phyloP scores from a whole-genome alignment of 2,797 vertebrate genomes.

The Triplophysa bombifrons region DNA sequence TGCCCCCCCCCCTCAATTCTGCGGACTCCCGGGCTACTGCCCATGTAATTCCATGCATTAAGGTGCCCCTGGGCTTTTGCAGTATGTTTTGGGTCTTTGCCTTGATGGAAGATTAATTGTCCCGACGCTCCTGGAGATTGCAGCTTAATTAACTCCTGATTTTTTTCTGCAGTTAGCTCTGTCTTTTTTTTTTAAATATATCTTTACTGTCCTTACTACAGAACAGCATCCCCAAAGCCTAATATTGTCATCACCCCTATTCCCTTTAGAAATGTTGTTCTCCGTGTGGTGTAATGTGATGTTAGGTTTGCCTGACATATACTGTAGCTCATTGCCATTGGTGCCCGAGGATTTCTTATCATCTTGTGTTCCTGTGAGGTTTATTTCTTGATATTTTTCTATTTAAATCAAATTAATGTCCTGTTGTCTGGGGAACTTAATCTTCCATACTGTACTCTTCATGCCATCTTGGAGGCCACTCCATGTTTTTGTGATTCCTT shows the following conservation, averaged over 20 bases:
- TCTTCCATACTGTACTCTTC: neutral
- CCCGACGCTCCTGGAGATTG: conserved; percentile 35
- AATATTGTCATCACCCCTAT: neutral
- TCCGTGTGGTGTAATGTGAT: neutral
- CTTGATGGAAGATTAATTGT: conserved; percentile 39
- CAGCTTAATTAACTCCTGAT: conserved; percentile 26
- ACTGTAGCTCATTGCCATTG: neutral
- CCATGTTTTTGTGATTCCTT: neutral
- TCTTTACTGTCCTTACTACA: neutral
- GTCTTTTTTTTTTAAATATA: neutral
- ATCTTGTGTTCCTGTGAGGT: neutral
- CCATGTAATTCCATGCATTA: neutral
- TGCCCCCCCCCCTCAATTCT: too few relatives aligned
- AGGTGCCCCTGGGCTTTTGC: conserved; percentile 13
- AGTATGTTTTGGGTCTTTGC: conserved; percentile 34
- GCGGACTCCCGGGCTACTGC: neutral
- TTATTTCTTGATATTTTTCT: neutral
- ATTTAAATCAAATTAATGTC: neutral
- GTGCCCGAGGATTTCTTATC: neutral
- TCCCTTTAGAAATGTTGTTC: neutral
- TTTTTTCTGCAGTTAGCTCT: conserved; percentile 30
- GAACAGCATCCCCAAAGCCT: conserved; percentile 9
- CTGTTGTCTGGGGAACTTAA: neutral
- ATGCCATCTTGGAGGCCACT: neutral
- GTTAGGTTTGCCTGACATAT: too few relatives aligned